Evolutionary conservation across 2,113 vertebrate genomes (phyloP).

Genomic region (Labeo catla): DNA sequence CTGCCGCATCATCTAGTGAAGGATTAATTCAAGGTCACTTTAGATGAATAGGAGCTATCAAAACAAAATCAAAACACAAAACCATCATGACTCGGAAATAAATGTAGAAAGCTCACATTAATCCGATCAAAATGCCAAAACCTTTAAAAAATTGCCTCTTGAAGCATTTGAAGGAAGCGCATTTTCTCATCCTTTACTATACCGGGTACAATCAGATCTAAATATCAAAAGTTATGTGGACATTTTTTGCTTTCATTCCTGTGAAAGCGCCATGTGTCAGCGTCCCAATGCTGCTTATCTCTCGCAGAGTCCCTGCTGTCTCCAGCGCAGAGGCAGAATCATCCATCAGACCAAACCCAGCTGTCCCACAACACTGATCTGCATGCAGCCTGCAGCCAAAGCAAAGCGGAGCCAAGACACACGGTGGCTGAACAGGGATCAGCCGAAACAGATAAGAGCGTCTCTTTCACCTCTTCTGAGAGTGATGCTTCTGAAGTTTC

Average conservation of each 20-base stretch:
- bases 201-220: not conserved
- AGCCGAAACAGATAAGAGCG: slow-evolving; percentile 35
- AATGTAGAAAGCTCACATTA: not conserved
- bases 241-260: slow-evolving; percentile 23
- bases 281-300: slow-evolving; percentile 50
- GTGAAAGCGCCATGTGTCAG: slow-evolving; percentile 20
- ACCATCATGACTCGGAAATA: not conserved
- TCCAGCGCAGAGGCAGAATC: slow-evolving; percentile 30
- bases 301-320: slow-evolving; percentile 43
- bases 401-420: slow-evolving; percentile 29
- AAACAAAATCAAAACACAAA: slow-evolving; percentile 3
- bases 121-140: not conserved
- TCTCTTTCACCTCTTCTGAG: slow-evolving; percentile 18
- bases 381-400: slow-evolving; percentile 39
- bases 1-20: not conserved
- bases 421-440: slow-evolving; percentile 46
- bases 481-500: slow-evolving; percentile 18
- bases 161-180: not conserved
- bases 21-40: slow-evolving; percentile 26
- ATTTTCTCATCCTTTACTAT: slow-evolving; percentile 15
- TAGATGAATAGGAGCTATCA: not conserved
- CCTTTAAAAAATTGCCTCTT: not conserved
- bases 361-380: slow-evolving; percentile 55
- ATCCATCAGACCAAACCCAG: slow-evolving; percentile 53
- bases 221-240: not conserved